phyloP scores from a whole-genome alignment of 2,888 invertebrate genomes.

The Xestia sexstrigata region DNA sequence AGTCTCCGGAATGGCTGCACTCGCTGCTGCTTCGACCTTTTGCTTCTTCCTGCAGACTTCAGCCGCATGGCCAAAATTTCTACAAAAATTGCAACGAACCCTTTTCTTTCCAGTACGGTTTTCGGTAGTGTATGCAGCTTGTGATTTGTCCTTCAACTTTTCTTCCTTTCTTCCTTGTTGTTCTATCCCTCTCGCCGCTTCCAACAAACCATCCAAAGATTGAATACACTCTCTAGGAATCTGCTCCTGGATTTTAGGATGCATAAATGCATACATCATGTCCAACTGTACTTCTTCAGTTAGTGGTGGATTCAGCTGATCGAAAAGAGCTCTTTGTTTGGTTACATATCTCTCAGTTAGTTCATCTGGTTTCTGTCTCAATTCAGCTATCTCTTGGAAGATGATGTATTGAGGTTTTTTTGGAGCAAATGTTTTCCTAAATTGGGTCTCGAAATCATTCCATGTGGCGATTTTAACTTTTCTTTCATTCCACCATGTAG shows the following conservation, averaged over 20 bases:
- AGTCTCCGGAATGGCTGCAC: neutral
- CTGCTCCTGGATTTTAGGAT: constrained; percentile 37
- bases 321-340: constrained; percentile 47
- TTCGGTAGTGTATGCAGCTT: neutral
- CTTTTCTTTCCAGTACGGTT: constrained; percentile 26
- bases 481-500: constrained; percentile 49
- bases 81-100: constrained; percentile 47
- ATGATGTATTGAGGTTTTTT: constrained; percentile 43
- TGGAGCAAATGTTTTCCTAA: constrained; percentile 39
- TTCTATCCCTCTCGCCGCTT: constrained; percentile 53
- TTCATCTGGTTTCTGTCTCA: constrained; percentile 47
- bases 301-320: constrained; percentile 40
- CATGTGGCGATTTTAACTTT: constrained; percentile 43
- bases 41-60: constrained; percentile 47
- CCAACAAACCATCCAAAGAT: constrained; percentile 50
- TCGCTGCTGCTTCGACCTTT: constrained; percentile 23
- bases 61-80: constrained; percentile 30
- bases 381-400: constrained; percentile 38
- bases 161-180: constrained; percentile 5
- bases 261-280: constrained; percentile 51
- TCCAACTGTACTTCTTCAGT: constrained; percentile 56
- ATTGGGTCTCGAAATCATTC: constrained; percentile 48
- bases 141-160: constrained; percentile 10
- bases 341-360: constrained; percentile 51
- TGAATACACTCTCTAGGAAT: constrained; percentile 47